Evolutionary conservation across 2,888 invertebrate genomes (phyloP), one percentile per base, ranked within the genome.

Genomic region (Augochlorella aurata): DNA sequence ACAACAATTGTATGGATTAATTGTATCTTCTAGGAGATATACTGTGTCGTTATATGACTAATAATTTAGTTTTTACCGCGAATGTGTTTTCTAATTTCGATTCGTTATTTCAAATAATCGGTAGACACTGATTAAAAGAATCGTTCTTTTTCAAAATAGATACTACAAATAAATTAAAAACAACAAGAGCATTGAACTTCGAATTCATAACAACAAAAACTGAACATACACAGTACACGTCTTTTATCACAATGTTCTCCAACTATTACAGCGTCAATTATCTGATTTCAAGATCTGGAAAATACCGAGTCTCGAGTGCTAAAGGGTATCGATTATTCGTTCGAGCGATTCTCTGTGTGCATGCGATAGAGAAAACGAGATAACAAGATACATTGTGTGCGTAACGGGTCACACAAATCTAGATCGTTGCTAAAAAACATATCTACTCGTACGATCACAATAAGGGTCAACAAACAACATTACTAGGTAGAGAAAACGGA

Each of bases 361-460:
- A 81, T 81, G 81, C 82, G 69, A 77, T 76, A 52, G 29, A 71
- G 47, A 73, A 80, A 47, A 81, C 24, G 58, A 58, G 58, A 71
- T 66, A 44, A n/a, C 69, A 84, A 75, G 77, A 74, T 72, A 74
- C 65, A 44, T 44, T n/a, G 65, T 38, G 65, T 12, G 63, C 63
- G 68, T 52, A 74, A 79, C 50, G 70, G 67, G 79, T 79, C 65
- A 74, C 76, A 69, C 67, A 38, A 54, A 14, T 54, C 49, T 58
- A 81, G 65, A 29, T 49, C 58, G 21, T 75, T 44, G 4, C 38
- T 29, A 63, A 63, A 29, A 38, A 63, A 63, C 63, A 63, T 74
- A 52, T 47, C 68, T 75, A 75, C 75, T 65, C n/a, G 68, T 54
- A 81, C 77, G 73, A 73, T 73, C 65, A 88, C 79, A 76, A 61